These are phyloP conservation scores for Leptogaster cylindrica DNA, from an alignment of 2,888 invertebrate species.

Conservation along the genomic window DNA sequence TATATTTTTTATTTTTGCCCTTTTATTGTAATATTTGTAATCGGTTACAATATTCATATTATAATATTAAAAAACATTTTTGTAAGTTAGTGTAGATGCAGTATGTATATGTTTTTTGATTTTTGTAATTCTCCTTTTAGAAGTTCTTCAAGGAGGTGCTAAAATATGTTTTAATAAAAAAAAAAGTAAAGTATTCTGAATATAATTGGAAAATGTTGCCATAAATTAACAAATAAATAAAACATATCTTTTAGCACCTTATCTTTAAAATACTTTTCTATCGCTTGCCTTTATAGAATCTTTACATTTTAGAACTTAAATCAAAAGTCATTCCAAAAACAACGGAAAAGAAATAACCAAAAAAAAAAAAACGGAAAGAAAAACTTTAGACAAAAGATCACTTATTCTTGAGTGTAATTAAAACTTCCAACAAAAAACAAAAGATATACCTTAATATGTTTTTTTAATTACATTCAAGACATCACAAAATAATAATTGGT, in stretches of 20 bases:
- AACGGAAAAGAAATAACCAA: slow-evolving; percentile 10
- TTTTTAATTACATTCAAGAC: neutral
- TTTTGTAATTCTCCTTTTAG: neutral
- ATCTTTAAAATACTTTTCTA: slow-evolving; percentile 27
- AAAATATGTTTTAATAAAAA: slow-evolving; percentile 7
- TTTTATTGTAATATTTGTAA: slow-evolving; percentile 10
- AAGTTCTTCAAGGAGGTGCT: neutral
- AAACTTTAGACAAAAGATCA: neutral
- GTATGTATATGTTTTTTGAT: slow-evolving; percentile 19
- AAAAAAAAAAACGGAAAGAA: slow-evolving; percentile 5
- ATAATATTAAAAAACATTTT: neutral
- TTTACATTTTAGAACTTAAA: slow-evolving; percentile 37
- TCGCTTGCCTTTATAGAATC: slow-evolving; percentile 33
- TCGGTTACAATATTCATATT: neutral
- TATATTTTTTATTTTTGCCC: too few species aligned
- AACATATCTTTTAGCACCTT: neutral
- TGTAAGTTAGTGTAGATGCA: slow-evolving; percentile 23
- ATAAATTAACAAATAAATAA: neutral
- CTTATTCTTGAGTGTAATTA: slow-evolving; percentile 32
- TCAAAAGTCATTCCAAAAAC: slow-evolving; percentile 15
- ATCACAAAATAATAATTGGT: slow-evolving; percentile 21
- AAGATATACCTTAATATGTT: neutral
- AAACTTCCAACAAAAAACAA: neutral
- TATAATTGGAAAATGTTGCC: neutral
- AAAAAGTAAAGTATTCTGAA: neutral